Base-by-base conservation (phyloP, 2,113 vertebrate genomes). In the Anguilla japonica region DNA sequence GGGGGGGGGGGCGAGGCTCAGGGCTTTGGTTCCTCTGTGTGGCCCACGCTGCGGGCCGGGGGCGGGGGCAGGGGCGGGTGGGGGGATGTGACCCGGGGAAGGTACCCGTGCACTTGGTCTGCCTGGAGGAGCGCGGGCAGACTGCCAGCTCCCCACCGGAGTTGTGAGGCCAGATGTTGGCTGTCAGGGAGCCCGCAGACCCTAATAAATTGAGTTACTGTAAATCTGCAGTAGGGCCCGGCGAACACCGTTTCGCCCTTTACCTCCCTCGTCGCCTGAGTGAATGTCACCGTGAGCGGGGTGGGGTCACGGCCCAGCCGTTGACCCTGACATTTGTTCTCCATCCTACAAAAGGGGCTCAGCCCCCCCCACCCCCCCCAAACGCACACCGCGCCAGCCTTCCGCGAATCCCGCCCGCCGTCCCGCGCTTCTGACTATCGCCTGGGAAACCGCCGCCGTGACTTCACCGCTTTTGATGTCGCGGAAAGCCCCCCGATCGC, bases 191-290 rank as follows among this genome's bases (percentile, higher is more conserved):
- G 89, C 89, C 91, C 91, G 57, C 88, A 89, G 92, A 91, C 87
- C 90, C 93, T 92, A 91, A 92, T 90, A 96, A 93, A 94, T 94
- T 91, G 90, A 95, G 91, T 95, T 93, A 94, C 94, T 94, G 93
- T 94, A 92, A 95, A 95, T 92, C 93, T 93, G 90, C 92, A 91
- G 93, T 89, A 93, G 92, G 83, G 87, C 92, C 92, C 90, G 90
- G 87, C 90, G 93, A 95, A 95, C 91, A 92, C 86, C 89, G 89
- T 88, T 90, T 50, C 85, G 57, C 88, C 84, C 46, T 39, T 1
- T 2, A 83, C 91, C 93, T 93, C 82, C 67, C 87, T 88, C 92
- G 29, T 71, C 87, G 90, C 41, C 93, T 92, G 89, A 92, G 90
- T 91, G 46, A 85, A 91, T 84, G 90, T 93, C 93, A 82, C 89